Base-by-base conservation (phyloP, 1,140 invertebrate genomes). In the Lepidurus apus region DNA sequence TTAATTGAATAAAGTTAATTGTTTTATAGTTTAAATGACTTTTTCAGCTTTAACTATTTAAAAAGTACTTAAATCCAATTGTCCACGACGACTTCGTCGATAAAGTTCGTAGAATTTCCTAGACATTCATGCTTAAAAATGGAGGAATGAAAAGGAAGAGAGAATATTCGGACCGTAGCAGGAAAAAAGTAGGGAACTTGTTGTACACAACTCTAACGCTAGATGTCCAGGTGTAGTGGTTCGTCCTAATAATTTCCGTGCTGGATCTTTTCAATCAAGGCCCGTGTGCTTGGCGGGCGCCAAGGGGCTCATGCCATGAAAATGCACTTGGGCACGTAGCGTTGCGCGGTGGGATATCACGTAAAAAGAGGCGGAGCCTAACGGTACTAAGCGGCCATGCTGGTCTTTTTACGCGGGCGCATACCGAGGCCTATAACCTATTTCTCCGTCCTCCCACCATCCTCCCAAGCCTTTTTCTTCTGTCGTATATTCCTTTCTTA, bases 331-430 rank as follows among this genome's bases (percentile, higher is more conserved):
- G 53, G 13, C 53, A 65, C 13, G 53, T 7, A 65, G 21, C 53
- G n/a, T 65, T 65, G 53, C 53, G 53, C 53, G 53, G 9, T 65
- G 53, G 53, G 53, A 10, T 65, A 65, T 65, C 53, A 65, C 53
- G 13, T 65, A n/a, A 21, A 17, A 65, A n/a, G 53, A 21, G 53
- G 53, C 53, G 53, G 53, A 21, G 17, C 53, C 21, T 65, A 65
- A 17, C 53, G 53, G 53, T 17, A 65, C 53, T 17, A 65, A 65
- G 53, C 53, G 53, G 53, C 53, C 53, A 65, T 65, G 53, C 53
- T 65, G 53, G 53, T 65, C 53, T 65, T 65, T 65, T 65, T 65
- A 65, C 53, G 53, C 53, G 53, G 53, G 53, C 53, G 53, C 53
- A 65, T 13, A 65, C 45, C 53, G 53, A 65, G 53, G 53, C 53